These are phyloP conservation scores for Hyperoplus lanceolatus DNA, from an alignment of 2,797 vertebrate species.

Conservation along the genomic window DNA sequence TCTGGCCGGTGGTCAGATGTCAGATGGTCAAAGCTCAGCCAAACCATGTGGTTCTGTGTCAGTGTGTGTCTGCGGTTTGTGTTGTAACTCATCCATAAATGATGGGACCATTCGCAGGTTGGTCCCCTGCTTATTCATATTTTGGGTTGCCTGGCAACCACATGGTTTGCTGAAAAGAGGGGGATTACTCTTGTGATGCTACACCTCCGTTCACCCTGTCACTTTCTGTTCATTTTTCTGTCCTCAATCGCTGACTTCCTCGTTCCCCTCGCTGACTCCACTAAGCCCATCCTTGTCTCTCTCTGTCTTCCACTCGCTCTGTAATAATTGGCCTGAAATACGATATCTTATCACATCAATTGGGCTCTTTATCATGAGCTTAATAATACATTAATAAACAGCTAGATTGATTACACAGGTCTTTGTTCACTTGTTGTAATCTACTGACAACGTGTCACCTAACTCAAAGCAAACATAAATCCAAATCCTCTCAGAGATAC, in stretches of 20 bases:
- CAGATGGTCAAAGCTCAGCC: slow-evolving; percentile 78
- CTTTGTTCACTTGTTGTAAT: slow-evolving; percentile 28
- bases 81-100: slow-evolving; percentile 79
- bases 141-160: slow-evolving; percentile 83
- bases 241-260: slow-evolving; percentile 25
- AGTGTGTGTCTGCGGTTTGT: slow-evolving; percentile 55
- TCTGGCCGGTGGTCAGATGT: slow-evolving; percentile 74
- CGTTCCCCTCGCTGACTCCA: slow-evolving; percentile 17
- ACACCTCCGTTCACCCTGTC: slow-evolving; percentile 54
- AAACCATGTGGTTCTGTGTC: slow-evolving; percentile 53
- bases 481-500: slow-evolving; percentile 6
- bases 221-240: slow-evolving; percentile 35
- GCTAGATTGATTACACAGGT: slow-evolving; percentile 13
- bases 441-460: not conserved
- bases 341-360: not conserved
- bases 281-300: not conserved
- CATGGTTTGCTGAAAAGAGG: slow-evolving; percentile 60
- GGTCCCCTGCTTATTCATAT: slow-evolving; percentile 79
- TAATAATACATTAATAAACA: slow-evolving; percentile 10
- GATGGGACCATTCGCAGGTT: slow-evolving; percentile 66
- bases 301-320: not conserved
- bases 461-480: too few relatives aligned
- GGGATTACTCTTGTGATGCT: slow-evolving; percentile 66
- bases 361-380: slow-evolving; percentile 4
- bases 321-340: slow-evolving; percentile 28